A percentile compares a stretch with the other conserved stretches of the same genome.
Evolutionary conservation across 2,888 invertebrate genomes (phyloP).

Genomic region (Polymixis flavicincta): DNA sequence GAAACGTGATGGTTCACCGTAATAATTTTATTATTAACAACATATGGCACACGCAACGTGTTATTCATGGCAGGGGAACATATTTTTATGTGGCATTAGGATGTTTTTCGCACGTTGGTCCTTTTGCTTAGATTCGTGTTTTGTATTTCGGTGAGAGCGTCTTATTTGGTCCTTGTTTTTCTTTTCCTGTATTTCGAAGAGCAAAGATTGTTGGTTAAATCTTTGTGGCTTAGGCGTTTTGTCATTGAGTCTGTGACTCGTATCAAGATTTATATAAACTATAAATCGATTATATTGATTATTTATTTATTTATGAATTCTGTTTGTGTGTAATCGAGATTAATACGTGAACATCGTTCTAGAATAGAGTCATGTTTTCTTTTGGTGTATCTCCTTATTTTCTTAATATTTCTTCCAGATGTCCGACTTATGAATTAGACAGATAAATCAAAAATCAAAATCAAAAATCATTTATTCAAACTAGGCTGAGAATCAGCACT

Average conservation of each 20-base stretch:
- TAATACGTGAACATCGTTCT: not conserved
- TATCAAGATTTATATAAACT: not conserved
- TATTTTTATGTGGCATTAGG: conserved; percentile 44
- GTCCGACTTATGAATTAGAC: too few species aligned
- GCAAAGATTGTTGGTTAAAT: not conserved
- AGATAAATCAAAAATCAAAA: too few species aligned
- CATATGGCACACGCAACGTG: conserved; percentile 59
- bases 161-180: not conserved
- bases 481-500: too few species aligned
- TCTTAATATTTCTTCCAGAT: too few species aligned
- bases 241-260: not conserved
- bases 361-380: not conserved
- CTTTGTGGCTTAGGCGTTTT: not conserved
- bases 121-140: conserved; percentile 12
- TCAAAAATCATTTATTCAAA: too few species aligned
- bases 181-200: not conserved
- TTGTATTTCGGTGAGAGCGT: not conserved
- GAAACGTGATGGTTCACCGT: conserved; percentile 45
- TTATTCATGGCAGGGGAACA: conserved; percentile 27
- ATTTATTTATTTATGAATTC: not conserved
- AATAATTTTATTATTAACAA: conserved; percentile 62
- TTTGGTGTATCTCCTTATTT: too few species aligned
- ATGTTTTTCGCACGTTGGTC: conserved; percentile 35
- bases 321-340: not conserved
- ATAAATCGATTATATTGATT: not conserved